These are phyloP conservation scores for Drosophila ficusphila DNA, from an alignment of 1,140 invertebrate genomes.

Conservation along the genomic window DNA sequence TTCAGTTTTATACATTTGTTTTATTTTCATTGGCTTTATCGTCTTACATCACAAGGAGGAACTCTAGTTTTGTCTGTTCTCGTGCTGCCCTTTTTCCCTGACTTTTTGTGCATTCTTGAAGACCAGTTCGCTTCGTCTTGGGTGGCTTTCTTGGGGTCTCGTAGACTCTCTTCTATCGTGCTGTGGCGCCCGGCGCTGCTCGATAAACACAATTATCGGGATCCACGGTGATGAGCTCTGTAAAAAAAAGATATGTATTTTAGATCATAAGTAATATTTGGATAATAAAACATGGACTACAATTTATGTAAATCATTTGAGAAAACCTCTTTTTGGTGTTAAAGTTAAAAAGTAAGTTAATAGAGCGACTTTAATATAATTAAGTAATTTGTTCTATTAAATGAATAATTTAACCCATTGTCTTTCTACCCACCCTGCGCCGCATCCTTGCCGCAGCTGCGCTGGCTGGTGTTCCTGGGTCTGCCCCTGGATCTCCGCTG, in stretches of 20 bases:
- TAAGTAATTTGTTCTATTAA: no score
- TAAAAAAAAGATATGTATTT: not conserved
- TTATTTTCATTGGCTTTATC: constrained; percentile 27
- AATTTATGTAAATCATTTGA: no score
- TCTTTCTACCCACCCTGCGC: constrained; percentile 37
- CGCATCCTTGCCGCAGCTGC: constrained; percentile 54
- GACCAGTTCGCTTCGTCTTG: not conserved
- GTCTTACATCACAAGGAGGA: constrained; percentile 60
- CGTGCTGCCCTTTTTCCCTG: not conserved
- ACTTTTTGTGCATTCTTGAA: not conserved
- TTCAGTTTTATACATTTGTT: not conserved
- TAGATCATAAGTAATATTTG: not conserved
- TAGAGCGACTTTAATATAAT: no score
- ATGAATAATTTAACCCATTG: no score
- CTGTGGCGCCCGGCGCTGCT: constrained; percentile 53
- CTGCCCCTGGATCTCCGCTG: constrained; percentile 29
- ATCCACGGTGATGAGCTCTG: constrained; percentile 71
- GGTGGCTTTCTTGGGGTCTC: not conserved
- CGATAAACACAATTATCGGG: constrained; percentile 65
- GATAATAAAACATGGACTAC: no score
- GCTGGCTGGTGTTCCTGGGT: constrained; percentile 22
- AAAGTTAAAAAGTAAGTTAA: no score
- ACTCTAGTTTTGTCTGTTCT: constrained; percentile 38
- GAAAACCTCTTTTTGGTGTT: no score
- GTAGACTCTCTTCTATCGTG: constrained; percentile 19